Evolutionary conservation across 2,888 invertebrate species (phyloP).

Genomic region (Prionchulus punctatus): DNA sequence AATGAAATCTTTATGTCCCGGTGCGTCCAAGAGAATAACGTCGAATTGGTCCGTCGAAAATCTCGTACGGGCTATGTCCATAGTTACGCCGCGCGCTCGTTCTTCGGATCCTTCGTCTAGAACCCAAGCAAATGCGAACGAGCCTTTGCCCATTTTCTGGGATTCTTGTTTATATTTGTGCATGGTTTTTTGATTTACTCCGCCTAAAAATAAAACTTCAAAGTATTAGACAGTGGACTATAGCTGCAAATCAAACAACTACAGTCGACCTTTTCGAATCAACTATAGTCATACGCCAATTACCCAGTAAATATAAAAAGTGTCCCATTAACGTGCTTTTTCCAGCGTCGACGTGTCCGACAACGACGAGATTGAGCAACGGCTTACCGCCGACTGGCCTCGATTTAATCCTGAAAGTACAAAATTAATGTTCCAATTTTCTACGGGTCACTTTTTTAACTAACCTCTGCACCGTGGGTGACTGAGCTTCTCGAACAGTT

Average conservation of each 20-base stretch:
- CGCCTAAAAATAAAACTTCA: too few relatives aligned
- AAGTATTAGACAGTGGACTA: too few relatives aligned
- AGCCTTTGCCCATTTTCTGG: conserved; percentile 88
- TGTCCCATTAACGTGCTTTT: conserved; percentile 95
- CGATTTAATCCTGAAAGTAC: conserved; percentile 6
- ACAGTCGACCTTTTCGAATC: too few relatives aligned
- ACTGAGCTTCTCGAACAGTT: not conserved
- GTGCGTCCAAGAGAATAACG: conserved; percentile 66
- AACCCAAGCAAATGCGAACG: conserved; percentile 90
- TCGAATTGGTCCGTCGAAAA: conserved; percentile 22
- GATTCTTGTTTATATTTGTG: conserved; percentile 96
- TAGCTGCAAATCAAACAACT: too few relatives aligned
- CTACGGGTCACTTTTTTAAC: not conserved
- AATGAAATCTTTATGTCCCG: conserved; percentile 97
- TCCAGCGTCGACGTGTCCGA: conserved; percentile 87
- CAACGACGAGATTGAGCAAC: conserved; percentile 28
- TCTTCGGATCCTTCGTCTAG: conserved; percentile 97
- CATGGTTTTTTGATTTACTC: conserved; percentile 67
- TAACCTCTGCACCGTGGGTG: not conserved
- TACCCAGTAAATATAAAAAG: conserved; percentile 49
- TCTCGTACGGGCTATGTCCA: conserved; percentile 85
- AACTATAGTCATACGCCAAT: too few relatives aligned
- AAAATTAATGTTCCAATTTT: too few relatives aligned
- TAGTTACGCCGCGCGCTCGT: conserved; percentile 78
- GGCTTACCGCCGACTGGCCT: conserved; percentile 3